Percentiles rank a stretch among this genome's conserved stretches.
Conservation (phyloP, 92 coral and sea anemone species). For the Parazoanthus swiftii region DNA sequence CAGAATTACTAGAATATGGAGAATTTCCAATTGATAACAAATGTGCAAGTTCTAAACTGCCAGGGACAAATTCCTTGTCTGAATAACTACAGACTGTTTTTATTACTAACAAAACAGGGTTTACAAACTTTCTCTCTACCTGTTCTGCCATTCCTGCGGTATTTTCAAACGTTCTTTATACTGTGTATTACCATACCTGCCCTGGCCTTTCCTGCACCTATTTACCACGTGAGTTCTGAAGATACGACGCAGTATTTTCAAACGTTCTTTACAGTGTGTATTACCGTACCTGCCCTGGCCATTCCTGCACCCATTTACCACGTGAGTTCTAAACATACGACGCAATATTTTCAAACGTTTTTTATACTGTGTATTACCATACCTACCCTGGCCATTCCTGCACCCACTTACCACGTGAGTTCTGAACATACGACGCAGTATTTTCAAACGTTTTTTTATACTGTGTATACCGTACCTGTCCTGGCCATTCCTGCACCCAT, state of each 20-base stretch:
- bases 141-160: constrained; percentile 83
- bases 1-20: too few species aligned
- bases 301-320: constrained; percentile 97
- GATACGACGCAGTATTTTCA: constrained; percentile 46
- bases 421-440: constrained; percentile 62
- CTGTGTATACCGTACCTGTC: constrained; percentile 70
- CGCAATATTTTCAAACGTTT: neutral
- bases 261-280: neutral
- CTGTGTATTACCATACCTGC: constrained; percentile 63
- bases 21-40: too few species aligned
- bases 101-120: too few species aligned
- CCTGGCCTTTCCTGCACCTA: constrained; percentile 99
- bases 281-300: constrained; percentile 96
- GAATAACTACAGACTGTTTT: too few species aligned
- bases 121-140: constrained; percentile 46
- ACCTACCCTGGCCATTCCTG: constrained; percentile 99
- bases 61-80: too few species aligned
- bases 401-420: constrained; percentile 95
- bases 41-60: too few species aligned
- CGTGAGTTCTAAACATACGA: constrained; percentile 82
- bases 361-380: neutral
- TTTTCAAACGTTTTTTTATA: too few species aligned
- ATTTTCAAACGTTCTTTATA: too few species aligned
- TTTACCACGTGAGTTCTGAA: constrained; percentile 84
- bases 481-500: constrained; percentile 99